Evolutionary conservation across 1,140 invertebrate species (phyloP).

Genomic region (Popillia japonica): DNA sequence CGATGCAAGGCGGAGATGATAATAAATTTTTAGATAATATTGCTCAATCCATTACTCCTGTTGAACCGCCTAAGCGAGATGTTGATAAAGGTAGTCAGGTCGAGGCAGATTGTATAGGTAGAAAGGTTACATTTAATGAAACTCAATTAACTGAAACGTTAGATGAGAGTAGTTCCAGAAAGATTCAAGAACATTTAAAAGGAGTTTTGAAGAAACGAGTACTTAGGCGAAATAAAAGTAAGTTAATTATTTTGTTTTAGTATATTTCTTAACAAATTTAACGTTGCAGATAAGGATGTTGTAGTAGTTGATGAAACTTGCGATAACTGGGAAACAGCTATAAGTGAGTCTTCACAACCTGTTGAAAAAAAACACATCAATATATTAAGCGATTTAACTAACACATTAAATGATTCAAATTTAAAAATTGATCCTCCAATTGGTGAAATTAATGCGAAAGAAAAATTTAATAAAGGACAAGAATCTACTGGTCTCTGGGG

Average conservation of each 20-base stretch:
- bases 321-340: neutral
- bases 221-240: neutral
- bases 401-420: neutral
- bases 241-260: neutral
- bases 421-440: neutral
- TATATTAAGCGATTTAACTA: neutral
- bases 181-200: neutral
- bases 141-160: neutral
- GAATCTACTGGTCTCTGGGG: neutral
- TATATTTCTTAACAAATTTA: neutral
- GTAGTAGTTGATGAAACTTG: neutral
- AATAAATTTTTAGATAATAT: conserved; percentile 23
- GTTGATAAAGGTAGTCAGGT: neutral
- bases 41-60: conserved; percentile 9
- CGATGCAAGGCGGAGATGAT: conserved; percentile 7
- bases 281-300: neutral
- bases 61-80: neutral
- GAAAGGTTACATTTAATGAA: conserved; percentile 34
- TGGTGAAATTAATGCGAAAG: neutral
- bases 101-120: neutral
- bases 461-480: neutral
- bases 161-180: neutral
- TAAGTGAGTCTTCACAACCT: neutral
- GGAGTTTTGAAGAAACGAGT: conserved; percentile 3
- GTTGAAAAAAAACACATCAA: neutral